Conservation (phyloP, 2,113 vertebrate species). For the Asarcornis scutulata region DNA sequence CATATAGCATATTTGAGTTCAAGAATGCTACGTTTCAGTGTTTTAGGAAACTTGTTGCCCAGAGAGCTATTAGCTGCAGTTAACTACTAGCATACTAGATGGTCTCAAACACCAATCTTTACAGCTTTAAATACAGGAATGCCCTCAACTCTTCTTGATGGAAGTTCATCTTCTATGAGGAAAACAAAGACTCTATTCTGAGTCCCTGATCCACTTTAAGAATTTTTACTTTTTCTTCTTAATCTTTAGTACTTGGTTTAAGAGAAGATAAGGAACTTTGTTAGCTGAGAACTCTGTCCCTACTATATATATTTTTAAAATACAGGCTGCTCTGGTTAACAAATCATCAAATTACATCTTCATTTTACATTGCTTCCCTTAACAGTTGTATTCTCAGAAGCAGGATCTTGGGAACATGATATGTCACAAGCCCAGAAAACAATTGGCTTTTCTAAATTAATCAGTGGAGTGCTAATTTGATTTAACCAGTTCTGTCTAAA, state of each 20-base stretch:
- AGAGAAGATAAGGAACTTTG: neutral
- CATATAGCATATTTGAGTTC: neutral
- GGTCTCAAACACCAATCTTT: neutral
- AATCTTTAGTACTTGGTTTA: neutral
- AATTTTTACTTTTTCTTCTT: neutral
- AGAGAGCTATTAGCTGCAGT: neutral
- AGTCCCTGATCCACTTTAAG: neutral
- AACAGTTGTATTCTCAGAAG: constrained; percentile 34
- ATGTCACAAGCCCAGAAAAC: constrained; percentile 31
- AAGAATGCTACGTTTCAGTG: neutral
- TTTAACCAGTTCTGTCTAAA: constrained; percentile 19
- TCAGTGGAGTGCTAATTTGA: constrained; percentile 32
- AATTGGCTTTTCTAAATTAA: constrained; percentile 43
- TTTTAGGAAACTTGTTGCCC: neutral
- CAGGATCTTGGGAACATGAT: neutral
- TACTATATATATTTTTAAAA: neutral
- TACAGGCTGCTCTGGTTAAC: neutral
- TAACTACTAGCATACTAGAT: neutral
- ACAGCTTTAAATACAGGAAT: neutral
- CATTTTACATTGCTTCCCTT: neutral
- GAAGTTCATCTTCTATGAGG: neutral
- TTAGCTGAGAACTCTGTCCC: neutral
- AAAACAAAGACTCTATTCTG: neutral
- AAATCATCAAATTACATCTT: constrained; percentile 18
- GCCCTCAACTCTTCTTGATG: neutral